Percentiles rank a stretch among this genome's conserved stretches.
Conservation (phyloP, 2,113 vertebrate genomes). For the Syngnathoides biaculeatus region DNA sequence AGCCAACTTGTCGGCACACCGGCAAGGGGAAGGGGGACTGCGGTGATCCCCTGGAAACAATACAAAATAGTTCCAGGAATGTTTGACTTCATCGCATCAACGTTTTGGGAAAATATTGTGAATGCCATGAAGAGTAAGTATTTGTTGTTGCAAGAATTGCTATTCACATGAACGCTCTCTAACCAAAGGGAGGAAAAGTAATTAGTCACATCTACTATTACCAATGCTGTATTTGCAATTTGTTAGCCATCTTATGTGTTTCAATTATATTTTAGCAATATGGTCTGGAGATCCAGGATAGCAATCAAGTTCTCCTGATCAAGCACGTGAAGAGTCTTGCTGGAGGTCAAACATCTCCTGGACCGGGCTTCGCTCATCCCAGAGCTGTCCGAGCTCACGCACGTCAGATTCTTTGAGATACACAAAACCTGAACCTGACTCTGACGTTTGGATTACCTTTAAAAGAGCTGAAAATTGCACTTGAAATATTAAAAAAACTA, state of each 20-base stretch:
- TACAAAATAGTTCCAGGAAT: neutral
- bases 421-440: neutral
- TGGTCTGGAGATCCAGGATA: slow-evolving; percentile 79
- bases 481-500: neutral
- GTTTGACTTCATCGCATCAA: neutral
- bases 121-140: neutral
- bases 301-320: slow-evolving; percentile 83
- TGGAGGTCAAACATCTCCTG: slow-evolving; percentile 60
- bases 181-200: no score
- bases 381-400: slow-evolving; percentile 92
- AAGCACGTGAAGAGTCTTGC: slow-evolving; percentile 78
- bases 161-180: no score
- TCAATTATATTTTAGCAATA: slow-evolving; percentile 79
- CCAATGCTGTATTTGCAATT: no score
- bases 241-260: neutral
- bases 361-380: slow-evolving; percentile 82
- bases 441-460: neutral
- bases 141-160: no score
- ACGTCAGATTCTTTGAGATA: neutral
- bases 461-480: neutral
- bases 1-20: slow-evolving; percentile 93
- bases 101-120: neutral
- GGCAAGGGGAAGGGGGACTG: slow-evolving; percentile 93
- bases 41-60: slow-evolving; percentile 80
- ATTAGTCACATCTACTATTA: no score